Percentiles rank a stretch among this genome's conserved stretches.
Evolutionary conservation across 2,797 vertebrate species (phyloP).

Genomic region (Rhodeus uyekii): DNA sequence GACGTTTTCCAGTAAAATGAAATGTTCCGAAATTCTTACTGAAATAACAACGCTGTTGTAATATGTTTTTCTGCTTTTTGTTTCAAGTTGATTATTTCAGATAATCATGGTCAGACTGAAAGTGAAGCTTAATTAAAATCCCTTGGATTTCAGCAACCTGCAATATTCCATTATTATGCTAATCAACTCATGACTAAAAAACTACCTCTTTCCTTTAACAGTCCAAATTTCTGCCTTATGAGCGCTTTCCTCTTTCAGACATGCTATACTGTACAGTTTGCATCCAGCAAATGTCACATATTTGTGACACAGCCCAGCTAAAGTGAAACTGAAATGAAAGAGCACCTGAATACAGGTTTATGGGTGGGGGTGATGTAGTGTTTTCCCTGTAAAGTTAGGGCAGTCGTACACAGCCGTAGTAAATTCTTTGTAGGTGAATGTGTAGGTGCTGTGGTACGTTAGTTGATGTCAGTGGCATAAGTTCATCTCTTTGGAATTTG

Average conservation of each 20-base stretch:
- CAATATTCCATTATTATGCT: neutral
- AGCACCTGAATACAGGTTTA: slow-evolving; percentile 9
- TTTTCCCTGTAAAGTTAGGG: neutral
- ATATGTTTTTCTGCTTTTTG: slow-evolving; percentile 4
- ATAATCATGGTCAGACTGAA: neutral
- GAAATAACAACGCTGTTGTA: neutral
- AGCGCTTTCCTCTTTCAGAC: neutral
- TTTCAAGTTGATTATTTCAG: slow-evolving; percentile 4
- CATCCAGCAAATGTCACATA: neutral
- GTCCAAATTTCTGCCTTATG: no score
- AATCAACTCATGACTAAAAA: neutral
- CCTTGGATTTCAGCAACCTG: neutral
- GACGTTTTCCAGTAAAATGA: neutral
- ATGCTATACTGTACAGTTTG: neutral
- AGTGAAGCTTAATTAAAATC: neutral
- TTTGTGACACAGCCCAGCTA: neutral
- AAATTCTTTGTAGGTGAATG: neutral
- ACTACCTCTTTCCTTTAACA: neutral
- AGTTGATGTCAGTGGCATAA: neutral
- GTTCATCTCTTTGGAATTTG: neutral
- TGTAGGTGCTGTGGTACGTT: neutral
- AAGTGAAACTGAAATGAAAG: slow-evolving; percentile 40
- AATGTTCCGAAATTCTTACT: neutral
- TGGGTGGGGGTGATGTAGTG: neutral
- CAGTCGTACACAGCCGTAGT: neutral